Evolutionary conservation across 1,140 invertebrate species (phyloP).

Genomic region (Drosophila auraria): DNA sequence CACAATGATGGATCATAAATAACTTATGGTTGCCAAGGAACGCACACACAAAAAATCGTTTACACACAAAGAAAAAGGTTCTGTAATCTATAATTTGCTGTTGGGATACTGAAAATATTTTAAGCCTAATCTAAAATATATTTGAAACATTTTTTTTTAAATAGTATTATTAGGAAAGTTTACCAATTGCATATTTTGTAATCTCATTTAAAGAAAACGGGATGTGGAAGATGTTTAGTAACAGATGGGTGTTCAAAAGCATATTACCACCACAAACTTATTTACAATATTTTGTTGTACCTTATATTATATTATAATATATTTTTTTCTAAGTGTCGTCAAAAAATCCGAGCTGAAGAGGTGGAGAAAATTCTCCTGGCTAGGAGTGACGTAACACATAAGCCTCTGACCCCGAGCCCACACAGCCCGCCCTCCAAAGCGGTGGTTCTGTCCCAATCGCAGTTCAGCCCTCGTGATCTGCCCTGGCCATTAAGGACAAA

Average conservation of each 20-base stretch:
- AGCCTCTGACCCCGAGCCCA: slow-evolving; percentile 30
- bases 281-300: neutral
- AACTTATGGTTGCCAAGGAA: slow-evolving; percentile 73
- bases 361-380: slow-evolving; percentile 18
- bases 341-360: slow-evolving; percentile 3
- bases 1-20: slow-evolving; percentile 85
- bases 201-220: no score
- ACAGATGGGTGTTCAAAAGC: no score
- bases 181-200: no score
- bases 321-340: neutral
- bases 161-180: no score
- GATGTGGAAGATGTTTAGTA: no score
- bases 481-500: slow-evolving; percentile 80
- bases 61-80: slow-evolving; percentile 8
- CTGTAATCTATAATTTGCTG: neutral
- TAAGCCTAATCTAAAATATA: neutral
- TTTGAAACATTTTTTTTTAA: no score
- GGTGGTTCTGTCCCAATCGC: slow-evolving; percentile 6
- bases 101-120: neutral
- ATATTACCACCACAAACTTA: neutral
- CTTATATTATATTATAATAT: neutral
- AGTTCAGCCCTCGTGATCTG: slow-evolving; percentile 30
- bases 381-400: slow-evolving; percentile 76
- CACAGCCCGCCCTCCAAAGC: neutral
- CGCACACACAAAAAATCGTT: slow-evolving; percentile 17